A percentile compares a stretch with the other conserved stretches of the same genome.
Evolutionary conservation across 64 coral and sea anemone species (phyloP).

Genomic region (Pachyseris speciosa): DNA sequence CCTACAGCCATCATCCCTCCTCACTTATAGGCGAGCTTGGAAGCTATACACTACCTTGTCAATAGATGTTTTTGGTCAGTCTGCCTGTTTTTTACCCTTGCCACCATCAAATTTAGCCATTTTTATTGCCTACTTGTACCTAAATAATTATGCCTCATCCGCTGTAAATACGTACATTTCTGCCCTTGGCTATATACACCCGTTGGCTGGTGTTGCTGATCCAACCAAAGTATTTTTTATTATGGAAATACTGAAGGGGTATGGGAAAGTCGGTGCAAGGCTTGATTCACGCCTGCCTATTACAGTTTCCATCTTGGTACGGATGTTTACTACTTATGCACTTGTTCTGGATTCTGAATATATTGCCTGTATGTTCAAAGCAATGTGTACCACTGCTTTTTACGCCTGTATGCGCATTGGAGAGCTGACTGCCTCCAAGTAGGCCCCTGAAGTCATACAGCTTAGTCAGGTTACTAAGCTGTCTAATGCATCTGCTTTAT

Average conservation of each 20-base stretch:
- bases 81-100: not conserved
- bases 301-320: not conserved
- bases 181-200: constrained; percentile 26
- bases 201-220: not conserved
- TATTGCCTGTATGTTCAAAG: not conserved
- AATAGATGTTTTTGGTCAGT: not conserved
- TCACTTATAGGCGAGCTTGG: not conserved
- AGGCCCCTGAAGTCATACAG: no score
- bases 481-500: no score
- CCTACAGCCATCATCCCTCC: not conserved
- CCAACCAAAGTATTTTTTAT: constrained; percentile 1
- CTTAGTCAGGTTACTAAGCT: no score
- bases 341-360: no score
- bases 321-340: no score
- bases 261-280: not conserved
- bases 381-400: not conserved
- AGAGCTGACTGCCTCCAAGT: no score
- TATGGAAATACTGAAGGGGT: not conserved
- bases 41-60: not conserved
- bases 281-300: not conserved
- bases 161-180: constrained; percentile 19
- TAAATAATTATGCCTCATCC: not conserved
- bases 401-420: not conserved
- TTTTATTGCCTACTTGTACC: constrained; percentile 47
- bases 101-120: not conserved